A percentile compares a stretch with the other conserved stretches of the same genome.
These are phyloP conservation scores for Xylocampa areola DNA, from an alignment of 2,888 invertebrate species.

Conservation along the genomic window DNA sequence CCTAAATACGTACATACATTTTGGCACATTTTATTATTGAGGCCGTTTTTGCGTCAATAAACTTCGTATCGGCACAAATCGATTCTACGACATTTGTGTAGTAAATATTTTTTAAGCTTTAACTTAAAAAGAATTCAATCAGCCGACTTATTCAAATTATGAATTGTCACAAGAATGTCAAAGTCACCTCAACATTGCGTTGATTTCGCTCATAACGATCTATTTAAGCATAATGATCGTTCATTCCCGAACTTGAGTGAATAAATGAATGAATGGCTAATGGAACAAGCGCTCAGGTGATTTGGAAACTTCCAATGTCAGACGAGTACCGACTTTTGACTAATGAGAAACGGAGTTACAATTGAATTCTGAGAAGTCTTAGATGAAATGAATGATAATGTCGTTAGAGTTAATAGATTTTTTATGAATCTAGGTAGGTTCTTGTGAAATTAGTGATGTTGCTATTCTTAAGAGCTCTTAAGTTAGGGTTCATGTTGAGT, in stretches of 20 bases:
- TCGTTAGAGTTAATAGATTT: constrained; percentile 25
- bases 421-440: no score
- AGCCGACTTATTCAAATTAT: constrained; percentile 41
- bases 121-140: constrained; percentile 12
- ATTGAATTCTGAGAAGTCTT: constrained; percentile 38
- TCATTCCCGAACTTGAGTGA: constrained; percentile 51
- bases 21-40: no score
- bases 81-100: no score
- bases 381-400: constrained; percentile 34
- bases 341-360: constrained; percentile 51
- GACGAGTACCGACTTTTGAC: constrained; percentile 56
- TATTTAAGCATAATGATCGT: constrained; percentile 46
- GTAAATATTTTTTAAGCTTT: no score
- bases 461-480: constrained; percentile 14
- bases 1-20: no score
- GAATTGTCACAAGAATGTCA: constrained; percentile 29
- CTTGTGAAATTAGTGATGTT: constrained; percentile 33
- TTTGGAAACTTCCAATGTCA: constrained; percentile 58
- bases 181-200: constrained; percentile 26
- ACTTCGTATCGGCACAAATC: no score
- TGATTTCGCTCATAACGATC: constrained; percentile 39
- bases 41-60: no score
- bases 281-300: constrained; percentile 59
- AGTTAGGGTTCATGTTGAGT: constrained; percentile 24
- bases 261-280: constrained; percentile 64